Evolutionary conservation across 2,797 vertebrate species (phyloP).

Genomic region (Antennarius maculatus): DNA sequence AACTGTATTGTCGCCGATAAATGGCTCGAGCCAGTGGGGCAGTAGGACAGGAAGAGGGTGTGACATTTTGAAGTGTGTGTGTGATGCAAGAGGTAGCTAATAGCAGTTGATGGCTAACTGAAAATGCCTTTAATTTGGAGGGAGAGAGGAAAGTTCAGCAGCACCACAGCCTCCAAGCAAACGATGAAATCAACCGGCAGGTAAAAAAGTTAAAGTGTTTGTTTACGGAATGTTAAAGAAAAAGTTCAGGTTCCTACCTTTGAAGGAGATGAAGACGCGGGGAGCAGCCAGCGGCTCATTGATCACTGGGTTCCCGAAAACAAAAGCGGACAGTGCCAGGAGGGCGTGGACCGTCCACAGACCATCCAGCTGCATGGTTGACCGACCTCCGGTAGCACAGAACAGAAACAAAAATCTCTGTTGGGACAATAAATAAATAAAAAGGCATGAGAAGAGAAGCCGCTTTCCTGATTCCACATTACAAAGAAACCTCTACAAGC

Average conservation of each 20-base stretch:
- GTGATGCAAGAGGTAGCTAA: too few relatives aligned
- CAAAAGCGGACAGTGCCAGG: conserved; percentile 69
- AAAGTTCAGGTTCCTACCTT: conserved; percentile 73
- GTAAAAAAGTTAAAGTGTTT: too few relatives aligned
- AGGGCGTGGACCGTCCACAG: conserved; percentile 73
- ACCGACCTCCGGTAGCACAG: conserved; percentile 55
- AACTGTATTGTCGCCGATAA: too few relatives aligned
- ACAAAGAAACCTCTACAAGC: background rate
- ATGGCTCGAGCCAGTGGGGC: too few relatives aligned
- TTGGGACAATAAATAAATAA: conserved; percentile 34
- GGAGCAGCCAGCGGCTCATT: conserved; percentile 77
- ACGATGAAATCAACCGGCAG: too few relatives aligned
- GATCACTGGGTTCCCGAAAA: conserved; percentile 63
- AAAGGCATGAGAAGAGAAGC: conserved; percentile 19
- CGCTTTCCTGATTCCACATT: conserved; percentile 14
- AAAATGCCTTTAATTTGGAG: too few relatives aligned
- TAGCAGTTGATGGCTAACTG: too few relatives aligned
- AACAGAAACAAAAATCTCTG: conserved; percentile 55
- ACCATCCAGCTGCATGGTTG: conserved; percentile 76
- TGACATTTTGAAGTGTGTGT: too few relatives aligned
- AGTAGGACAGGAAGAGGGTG: too few relatives aligned
- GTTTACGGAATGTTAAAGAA: too few relatives aligned
- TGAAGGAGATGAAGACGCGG: conserved; percentile 84
- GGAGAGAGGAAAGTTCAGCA: too few relatives aligned
- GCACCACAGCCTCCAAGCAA: too few relatives aligned